Percentiles rank a stretch among this genome's conserved stretches.
These are phyloP conservation scores for Aphaenogaster ashmeadi DNA, from an alignment of 1,140 invertebrate genomes.

Conservation along the genomic window DNA sequence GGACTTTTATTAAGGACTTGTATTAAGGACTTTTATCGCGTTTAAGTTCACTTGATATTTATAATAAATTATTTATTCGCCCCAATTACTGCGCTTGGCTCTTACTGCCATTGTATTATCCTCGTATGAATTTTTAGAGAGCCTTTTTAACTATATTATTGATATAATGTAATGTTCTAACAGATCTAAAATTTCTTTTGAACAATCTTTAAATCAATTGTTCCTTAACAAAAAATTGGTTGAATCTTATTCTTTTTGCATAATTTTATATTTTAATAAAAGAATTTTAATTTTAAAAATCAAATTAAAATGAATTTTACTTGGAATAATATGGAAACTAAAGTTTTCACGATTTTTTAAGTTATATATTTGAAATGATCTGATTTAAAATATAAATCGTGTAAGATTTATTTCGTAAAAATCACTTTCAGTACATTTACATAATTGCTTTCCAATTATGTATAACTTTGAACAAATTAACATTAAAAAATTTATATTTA, in stretches of 20 bases:
- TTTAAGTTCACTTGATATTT: no score
- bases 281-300: background rate
- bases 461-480: background rate
- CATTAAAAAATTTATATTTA: background rate
- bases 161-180: background rate
- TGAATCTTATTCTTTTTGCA: background rate
- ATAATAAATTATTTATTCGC: no score
- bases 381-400: background rate
- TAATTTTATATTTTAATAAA: background rate
- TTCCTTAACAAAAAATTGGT: background rate
- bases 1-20: no score
- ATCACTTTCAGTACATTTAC: background rate
- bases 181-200: background rate
- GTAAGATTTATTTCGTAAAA: background rate
- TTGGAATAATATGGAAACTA: background rate
- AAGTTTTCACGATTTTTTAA: background rate
- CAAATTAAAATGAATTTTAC: background rate
- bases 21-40: no score
- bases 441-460: background rate
- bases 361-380: background rate
- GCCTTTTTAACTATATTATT: no score
- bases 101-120: no score
- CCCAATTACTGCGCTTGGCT: no score
- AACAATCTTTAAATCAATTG: background rate
- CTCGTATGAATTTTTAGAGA: no score